phyloP scores from a whole-genome alignment of 1,140 invertebrate species.

The Drosophila littoralis region DNA sequence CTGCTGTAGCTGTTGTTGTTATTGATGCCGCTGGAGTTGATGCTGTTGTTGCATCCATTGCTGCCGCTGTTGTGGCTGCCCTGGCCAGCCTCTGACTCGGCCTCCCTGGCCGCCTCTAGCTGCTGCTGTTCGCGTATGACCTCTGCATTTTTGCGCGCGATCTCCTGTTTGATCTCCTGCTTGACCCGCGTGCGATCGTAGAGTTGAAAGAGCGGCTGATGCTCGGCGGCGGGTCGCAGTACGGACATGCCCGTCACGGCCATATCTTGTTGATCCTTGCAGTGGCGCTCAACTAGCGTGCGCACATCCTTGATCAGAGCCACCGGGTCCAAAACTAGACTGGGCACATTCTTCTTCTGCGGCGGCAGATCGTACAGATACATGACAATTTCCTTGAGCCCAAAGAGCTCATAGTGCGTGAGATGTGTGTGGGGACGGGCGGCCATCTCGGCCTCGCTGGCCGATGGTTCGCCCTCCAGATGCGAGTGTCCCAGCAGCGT shows the following conservation, averaged over 20 bases:
- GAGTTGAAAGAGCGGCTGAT: conserved; percentile 48
- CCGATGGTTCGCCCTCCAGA: conserved; percentile 87
- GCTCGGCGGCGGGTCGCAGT: conserved; percentile 82
- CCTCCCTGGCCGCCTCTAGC: conserved; percentile 59
- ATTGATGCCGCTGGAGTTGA: conserved; percentile 15
- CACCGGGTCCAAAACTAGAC: conserved; percentile 95
- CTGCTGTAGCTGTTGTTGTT: conserved; percentile 26
- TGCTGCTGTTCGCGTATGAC: conserved; percentile 79
- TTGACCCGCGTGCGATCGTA: conserved; percentile 76
- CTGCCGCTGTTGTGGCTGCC: conserved; percentile 8
- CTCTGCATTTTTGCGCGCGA: conserved; percentile 76
- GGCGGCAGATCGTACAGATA: conserved; percentile 95
- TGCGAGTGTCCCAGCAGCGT: conserved; percentile 94
- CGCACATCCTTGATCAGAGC: conserved; percentile 94
- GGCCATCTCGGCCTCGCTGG: conserved; percentile 77
- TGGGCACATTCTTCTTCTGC: conserved; percentile 96
- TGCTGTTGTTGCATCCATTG: conserved; percentile 22
- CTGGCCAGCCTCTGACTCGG: conserved; percentile 51
- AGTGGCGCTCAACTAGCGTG: conserved; percentile 93
- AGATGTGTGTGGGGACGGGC: conserved; percentile 88
- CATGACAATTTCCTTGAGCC: conserved; percentile 95
- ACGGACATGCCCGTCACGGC: conserved; percentile 93
- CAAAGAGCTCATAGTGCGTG: conserved; percentile 93
- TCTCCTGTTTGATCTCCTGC: conserved; percentile 82
- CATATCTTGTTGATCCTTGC: conserved; percentile 92